phyloP scores from a whole-genome alignment of 1,140 invertebrate species.

The Diorhabda carinulata region DNA sequence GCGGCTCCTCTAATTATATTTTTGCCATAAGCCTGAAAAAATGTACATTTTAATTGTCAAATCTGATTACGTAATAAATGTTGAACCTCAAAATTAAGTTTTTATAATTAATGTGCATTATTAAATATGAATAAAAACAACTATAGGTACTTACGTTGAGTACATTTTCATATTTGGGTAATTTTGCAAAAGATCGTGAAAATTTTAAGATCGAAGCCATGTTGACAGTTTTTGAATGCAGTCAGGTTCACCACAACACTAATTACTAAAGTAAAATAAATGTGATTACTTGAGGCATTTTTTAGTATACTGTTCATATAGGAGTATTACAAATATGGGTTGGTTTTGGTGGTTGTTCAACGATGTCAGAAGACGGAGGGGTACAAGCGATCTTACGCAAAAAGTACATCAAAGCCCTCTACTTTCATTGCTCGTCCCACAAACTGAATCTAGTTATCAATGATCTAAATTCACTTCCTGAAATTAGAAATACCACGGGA shows the following conservation, averaged over 20 bases:
- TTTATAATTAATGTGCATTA: background rate
- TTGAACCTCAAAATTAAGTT: slow-evolving; percentile 15
- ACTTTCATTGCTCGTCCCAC: no score
- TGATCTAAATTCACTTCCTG: no score
- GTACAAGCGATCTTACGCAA: no score
- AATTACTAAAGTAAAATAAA: background rate
- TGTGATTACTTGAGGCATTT: background rate
- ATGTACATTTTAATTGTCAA: background rate
- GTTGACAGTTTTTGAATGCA: slow-evolving; percentile 25
- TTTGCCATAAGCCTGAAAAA: slow-evolving; percentile 34
- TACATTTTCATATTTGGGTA: slow-evolving; percentile 41
- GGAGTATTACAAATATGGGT: no score
- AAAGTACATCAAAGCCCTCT: no score
- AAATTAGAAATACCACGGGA: no score
- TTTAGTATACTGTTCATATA: background rate
- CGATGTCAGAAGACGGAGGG: no score
- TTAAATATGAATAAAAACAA: background rate
- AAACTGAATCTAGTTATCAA: no score
- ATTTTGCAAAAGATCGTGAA: slow-evolving; percentile 45
- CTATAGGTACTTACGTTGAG: slow-evolving; percentile 38
- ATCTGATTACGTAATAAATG: slow-evolving; percentile 10
- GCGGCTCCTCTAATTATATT: slow-evolving; percentile 51
- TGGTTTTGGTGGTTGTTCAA: no score
- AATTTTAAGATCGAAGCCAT: slow-evolving; percentile 47
- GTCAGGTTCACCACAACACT: background rate